phyloP scores from a whole-genome alignment of 2,113 vertebrate genomes.

The Phainopepla nitens region DNA sequence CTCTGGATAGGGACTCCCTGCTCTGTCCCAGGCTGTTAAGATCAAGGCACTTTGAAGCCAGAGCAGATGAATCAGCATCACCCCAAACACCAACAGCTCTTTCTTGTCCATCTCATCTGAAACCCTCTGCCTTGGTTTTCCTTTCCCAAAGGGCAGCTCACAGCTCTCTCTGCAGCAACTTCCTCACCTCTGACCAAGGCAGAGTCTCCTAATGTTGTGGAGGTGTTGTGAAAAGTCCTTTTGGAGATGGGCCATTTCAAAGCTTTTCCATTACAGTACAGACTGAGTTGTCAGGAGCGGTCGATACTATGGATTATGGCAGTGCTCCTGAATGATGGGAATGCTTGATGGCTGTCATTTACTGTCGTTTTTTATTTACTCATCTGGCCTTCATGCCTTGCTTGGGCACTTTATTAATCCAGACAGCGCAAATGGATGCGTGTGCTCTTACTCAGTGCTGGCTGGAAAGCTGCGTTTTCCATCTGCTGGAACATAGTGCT shows the following conservation, averaged over 20 bases:
- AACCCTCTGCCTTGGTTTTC: not conserved
- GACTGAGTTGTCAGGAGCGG: conserved; percentile 15
- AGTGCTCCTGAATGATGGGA: conserved; percentile 21
- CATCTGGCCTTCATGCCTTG: conserved; percentile 37
- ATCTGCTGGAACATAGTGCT: not conserved
- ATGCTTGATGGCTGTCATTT: conserved; percentile 61
- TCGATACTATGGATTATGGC: conserved; percentile 43
- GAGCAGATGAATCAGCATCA: not conserved
- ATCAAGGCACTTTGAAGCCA: not conserved
- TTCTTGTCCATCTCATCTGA: not conserved
- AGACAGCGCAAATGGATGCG: conserved; percentile 24
- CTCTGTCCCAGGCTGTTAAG: not conserved
- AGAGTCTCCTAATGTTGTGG: fast-evolving
- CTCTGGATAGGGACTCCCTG: not conserved
- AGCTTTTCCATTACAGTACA: conserved; percentile 24
- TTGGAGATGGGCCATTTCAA: not conserved
- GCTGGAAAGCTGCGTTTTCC: not conserved
- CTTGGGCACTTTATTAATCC: conserved; percentile 45
- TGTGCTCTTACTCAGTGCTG: not conserved
- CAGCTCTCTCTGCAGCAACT: not conserved
- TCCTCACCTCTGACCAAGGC: not conserved
- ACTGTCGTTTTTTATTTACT: conserved; percentile 57
- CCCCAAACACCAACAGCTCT: not conserved
- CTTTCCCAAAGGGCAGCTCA: not conserved
- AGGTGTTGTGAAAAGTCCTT: not conserved